Evolutionary conservation across 2,113 vertebrate species (phyloP).

Genomic region (Rhea pennata): DNA sequence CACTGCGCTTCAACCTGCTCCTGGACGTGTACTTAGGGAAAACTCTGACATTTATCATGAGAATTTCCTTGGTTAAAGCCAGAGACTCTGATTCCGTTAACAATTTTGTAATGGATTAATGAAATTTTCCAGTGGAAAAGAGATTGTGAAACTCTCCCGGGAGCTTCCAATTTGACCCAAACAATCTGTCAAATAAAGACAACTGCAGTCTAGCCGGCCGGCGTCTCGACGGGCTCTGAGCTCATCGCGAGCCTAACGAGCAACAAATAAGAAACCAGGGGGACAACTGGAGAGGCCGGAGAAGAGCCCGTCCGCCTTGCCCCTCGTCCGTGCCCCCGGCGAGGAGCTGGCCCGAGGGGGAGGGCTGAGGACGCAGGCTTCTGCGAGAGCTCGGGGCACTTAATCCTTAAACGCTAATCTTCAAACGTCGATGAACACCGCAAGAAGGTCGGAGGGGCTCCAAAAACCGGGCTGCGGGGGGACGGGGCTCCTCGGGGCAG

Average conservation of each 20-base stretch:
- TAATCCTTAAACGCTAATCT: neutral
- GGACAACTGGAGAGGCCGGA: rapidly evolving
- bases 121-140: constrained; percentile 44
- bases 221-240: neutral
- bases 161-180: constrained; percentile 21
- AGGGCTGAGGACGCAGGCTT: neutral
- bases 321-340: rapidly evolving
- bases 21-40: neutral
- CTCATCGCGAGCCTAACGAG: neutral
- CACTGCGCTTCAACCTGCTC: neutral
- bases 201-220: neutral
- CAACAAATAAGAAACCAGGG: neutral
- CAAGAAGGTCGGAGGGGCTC: neutral
- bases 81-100: neutral
- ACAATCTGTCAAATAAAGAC: neutral
- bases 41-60: neutral
- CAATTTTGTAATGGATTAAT: constrained; percentile 36
- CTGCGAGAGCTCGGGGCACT: neutral
- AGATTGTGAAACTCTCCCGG: constrained; percentile 21
- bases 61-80: neutral
- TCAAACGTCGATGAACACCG: neutral
- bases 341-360: neutral
- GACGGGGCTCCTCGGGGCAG: no score
- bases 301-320: neutral
- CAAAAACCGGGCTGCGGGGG: neutral